phyloP scores from a whole-genome alignment of 2,113 vertebrate species.

The Oxygymnocypris stewartii region DNA sequence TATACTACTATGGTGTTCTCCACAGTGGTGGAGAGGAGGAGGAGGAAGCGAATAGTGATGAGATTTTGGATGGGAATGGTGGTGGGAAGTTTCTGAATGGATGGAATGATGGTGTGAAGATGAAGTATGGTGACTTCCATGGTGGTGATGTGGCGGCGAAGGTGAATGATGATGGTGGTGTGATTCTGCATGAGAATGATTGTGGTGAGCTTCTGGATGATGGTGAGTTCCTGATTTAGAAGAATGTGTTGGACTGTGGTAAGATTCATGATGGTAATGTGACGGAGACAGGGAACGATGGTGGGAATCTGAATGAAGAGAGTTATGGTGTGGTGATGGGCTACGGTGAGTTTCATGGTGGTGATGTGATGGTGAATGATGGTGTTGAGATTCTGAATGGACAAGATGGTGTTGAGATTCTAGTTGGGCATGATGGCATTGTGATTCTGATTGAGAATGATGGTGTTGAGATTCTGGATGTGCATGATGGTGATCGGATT shows the following conservation, averaged over 20 bases:
- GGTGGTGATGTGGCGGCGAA: constrained; percentile 19
- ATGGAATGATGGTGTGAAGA: constrained; percentile 5
- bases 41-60: neutral
- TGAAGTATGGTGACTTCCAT: constrained; percentile 25
- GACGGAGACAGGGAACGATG: neutral
- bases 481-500: neutral
- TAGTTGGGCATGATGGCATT: neutral
- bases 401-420: constrained; percentile 25
- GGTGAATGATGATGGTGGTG: constrained; percentile 20
- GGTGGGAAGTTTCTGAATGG: constrained; percentile 26
- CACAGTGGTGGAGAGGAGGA: neutral
- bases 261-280: constrained; percentile 21
- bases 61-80: constrained; percentile 28
- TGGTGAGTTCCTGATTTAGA: neutral
- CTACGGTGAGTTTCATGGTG: constrained; percentile 42
- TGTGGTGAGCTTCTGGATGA: neutral
- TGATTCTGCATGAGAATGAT: constrained; percentile 6
- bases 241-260: constrained; percentile 3
- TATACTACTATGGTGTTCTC: neutral
- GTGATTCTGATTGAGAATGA: neutral
- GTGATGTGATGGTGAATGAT: constrained; percentile 41
- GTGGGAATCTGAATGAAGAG: constrained; percentile 30
- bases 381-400: constrained; percentile 19
- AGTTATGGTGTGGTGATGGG: constrained; percentile 18
- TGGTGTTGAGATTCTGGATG: constrained; percentile 12